Evolutionary conservation across 2,797 vertebrate species (phyloP).

Genomic region (Adelosebastes latens): DNA sequence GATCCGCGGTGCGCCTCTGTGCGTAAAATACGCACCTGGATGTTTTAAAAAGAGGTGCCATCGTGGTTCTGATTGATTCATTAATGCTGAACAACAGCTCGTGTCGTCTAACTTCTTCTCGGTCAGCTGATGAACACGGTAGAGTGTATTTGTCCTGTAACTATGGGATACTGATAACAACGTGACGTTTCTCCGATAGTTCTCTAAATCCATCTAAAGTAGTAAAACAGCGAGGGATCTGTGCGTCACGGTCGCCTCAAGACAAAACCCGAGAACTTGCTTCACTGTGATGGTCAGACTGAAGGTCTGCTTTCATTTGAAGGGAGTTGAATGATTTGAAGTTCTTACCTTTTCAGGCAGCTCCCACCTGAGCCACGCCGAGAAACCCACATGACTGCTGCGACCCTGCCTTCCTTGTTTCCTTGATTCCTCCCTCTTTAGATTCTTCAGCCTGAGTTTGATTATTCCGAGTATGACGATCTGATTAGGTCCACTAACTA

Average conservation of each 20-base stretch:
- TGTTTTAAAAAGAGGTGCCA: no score
- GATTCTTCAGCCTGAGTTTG: no score
- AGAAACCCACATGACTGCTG: conserved; percentile 9
- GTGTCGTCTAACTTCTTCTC: background rate
- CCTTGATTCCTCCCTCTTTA: background rate
- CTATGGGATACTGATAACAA: no score
- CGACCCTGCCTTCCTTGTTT: background rate
- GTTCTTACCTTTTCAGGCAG: conserved; percentile 24
- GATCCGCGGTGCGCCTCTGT: background rate
- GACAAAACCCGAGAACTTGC: no score
- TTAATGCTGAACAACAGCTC: background rate
- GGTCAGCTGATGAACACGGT: no score
- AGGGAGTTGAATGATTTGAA: background rate
- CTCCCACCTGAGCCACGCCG: background rate
- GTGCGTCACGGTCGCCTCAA: no score
- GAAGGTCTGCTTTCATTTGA: background rate
- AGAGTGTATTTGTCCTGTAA: no score
- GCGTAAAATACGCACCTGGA: background rate
- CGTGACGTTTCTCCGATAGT: no score
- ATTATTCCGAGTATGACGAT: no score
- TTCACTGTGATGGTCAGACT: background rate
- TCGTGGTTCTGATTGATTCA: background rate
- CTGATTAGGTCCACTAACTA: no score
- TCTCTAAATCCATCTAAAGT: no score
- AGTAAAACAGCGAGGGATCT: no score